These are phyloP conservation scores for Pongo pygmaeus DNA, from an alignment of 2,113 vertebrate species.

Conservation along the genomic window DNA sequence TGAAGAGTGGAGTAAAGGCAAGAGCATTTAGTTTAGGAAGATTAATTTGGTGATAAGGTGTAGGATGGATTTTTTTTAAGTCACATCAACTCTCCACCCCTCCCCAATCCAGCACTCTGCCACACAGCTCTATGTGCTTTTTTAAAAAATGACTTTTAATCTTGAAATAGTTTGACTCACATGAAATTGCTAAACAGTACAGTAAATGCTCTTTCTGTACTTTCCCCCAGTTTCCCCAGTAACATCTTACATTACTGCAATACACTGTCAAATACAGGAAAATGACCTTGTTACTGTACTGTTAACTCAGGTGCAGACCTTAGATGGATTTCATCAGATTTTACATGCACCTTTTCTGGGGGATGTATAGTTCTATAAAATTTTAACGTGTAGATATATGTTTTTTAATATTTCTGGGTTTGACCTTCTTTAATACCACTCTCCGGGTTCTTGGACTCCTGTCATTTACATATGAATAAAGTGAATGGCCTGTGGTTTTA, in stretches of 20 bases:
- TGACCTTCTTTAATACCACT: constrained; percentile 1
- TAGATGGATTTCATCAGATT: not conserved
- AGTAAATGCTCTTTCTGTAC: not conserved
- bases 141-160: not conserved
- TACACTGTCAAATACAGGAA: not conserved
- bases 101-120: not conserved
- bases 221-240: not conserved
- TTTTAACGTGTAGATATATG: not conserved
- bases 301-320: not conserved
- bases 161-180: constrained; percentile 6
- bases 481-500: not conserved
- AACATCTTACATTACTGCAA: not conserved
- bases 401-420: not conserved
- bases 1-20: not conserved
- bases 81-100: not conserved
- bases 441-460: not conserved
- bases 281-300: not conserved
- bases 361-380: not conserved
- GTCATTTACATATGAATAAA: constrained; percentile 26
- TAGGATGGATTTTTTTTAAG: not conserved
- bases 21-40: not conserved
- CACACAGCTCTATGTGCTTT: not conserved
- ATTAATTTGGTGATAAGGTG: not conserved
- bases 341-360: not conserved
- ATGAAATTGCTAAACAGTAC: constrained; percentile 7